Evolutionary conservation across 2,888 invertebrate species (phyloP).

Genomic region (Falcaria lacertinaria): DNA sequence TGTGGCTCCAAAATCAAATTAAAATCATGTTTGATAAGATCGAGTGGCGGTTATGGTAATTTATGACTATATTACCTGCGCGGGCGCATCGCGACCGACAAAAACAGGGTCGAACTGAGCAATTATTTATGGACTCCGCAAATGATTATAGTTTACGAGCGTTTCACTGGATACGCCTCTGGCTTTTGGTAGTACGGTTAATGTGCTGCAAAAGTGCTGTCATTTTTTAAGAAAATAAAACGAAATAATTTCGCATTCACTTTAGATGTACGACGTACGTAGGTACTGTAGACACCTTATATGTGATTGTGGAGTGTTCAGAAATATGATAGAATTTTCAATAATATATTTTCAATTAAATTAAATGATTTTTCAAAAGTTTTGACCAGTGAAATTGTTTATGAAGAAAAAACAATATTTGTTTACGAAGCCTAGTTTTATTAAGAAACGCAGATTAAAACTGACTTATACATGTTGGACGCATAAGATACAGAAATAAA

Average conservation of each 20-base stretch:
- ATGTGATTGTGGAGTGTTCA: too few species aligned
- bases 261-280: too few species aligned
- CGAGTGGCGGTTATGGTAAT: conserved; percentile 80
- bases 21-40: conserved; percentile 80
- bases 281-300: too few species aligned
- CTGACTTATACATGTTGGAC: conserved; percentile 72
- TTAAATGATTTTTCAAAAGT: too few species aligned
- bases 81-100: conserved; percentile 68
- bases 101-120: conserved; percentile 68
- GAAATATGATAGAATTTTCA: too few species aligned
- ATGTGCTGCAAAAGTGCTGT: conserved; percentile 33
- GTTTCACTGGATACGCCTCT: conserved; percentile 65
- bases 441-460: conserved; percentile 33
- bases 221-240: conserved; percentile 13
- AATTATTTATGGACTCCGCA: conserved; percentile 76
- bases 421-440: conserved; percentile 10
- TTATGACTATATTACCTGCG: conserved; percentile 80
- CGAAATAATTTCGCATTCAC: too few species aligned
- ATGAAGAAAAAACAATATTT: too few species aligned
- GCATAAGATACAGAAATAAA: conserved; percentile 78
- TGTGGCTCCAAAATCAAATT: conserved; percentile 78
- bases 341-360: too few species aligned
- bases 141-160: conserved; percentile 77
- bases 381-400: too few species aligned
- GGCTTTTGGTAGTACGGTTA: conserved; percentile 27